Base-by-base conservation (phyloP, 2,113 vertebrate genomes). In the Scophthalmus maximus region DNA sequence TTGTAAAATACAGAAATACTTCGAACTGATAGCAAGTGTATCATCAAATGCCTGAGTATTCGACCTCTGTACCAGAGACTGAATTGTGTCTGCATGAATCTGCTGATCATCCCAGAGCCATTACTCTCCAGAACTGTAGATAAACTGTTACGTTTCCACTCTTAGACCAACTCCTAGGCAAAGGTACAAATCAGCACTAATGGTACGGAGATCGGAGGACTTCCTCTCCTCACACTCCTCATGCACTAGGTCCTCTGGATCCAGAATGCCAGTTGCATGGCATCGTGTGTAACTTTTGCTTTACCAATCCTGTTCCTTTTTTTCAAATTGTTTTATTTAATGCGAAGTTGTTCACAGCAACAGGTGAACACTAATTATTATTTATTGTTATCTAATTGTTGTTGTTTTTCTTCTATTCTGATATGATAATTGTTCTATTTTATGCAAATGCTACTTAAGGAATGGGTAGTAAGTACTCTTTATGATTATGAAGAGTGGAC, bases 351-450 rank as follows among this genome's bases (percentile, higher is more conserved):
- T 89, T 92, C 86, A 87, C 83, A 83, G 66, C 73, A 85, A 61
- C 66, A 73, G 73, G 82, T 87, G 69, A 88, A 93, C 89, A 91
- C 88, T 92, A 91, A 87, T 27, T 17, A 26, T 67, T 86, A 87
- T 91, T 89, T 90, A 83, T 91, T 86, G 58, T 83, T 65, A 83
- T 87, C 68, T 26, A 74, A 18, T 62, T 42, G 18, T 23, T 73
- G 14, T 62, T 56, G 17, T 75, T 53, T 63, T 53, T 30, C 52
- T 62, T 67, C 67, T 47, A 76, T 76, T 81, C 10, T 62, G 27
- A 64, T 50, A 78, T 84, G 55, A 72, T 70, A 10, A 58, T 67
- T 80, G 42, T 82, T 10, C 9, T 64, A 62, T 78, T 70, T 64
- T 76, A 47, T 67, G 55, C 38, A 26, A 22, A 67, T 66, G 67